Percentiles rank a stretch among this genome's conserved stretches.
Conservation (phyloP, 2,113 vertebrate species). For the Ophiodon elongatus region DNA sequence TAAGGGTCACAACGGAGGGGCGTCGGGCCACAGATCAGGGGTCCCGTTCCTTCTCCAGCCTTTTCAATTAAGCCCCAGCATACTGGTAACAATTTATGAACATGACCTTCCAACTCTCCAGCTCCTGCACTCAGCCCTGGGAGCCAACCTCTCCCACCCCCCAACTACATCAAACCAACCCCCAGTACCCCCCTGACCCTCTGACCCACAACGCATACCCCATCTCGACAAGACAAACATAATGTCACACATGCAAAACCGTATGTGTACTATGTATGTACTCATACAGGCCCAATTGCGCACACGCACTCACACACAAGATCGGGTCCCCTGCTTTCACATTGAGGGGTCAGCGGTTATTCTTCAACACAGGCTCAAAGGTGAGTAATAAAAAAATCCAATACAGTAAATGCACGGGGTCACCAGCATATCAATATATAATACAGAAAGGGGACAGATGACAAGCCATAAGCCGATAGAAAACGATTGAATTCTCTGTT, state of each 20-base stretch:
- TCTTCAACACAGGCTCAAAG: conserved; percentile 89
- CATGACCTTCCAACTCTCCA: conserved; percentile 81
- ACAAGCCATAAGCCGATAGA: conserved; percentile 91
- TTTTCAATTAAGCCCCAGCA: conserved; percentile 83
- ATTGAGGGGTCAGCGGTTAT: conserved; percentile 88
- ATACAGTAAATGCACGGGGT: conserved; percentile 88
- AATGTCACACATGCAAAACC: conserved; percentile 60
- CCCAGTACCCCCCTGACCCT: conserved; percentile 58
- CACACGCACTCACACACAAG: conserved; percentile 1
- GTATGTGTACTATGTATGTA: conserved; percentile 53
- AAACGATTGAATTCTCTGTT: conserved; percentile 81
- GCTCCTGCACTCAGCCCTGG: conserved; percentile 69
- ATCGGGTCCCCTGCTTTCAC: conserved; percentile 79
- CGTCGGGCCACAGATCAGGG: conserved; percentile 77
- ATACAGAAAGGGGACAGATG: conserved; percentile 86
- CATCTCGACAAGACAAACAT: conserved; percentile 62
- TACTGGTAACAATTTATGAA: conserved; percentile 83
- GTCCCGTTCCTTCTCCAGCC: conserved; percentile 74
- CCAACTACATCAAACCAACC: conserved; percentile 76
- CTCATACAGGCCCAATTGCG: conserved; percentile 34
- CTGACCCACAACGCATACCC: conserved; percentile 69
- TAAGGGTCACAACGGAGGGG: conserved; percentile 67
- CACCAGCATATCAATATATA: conserved; percentile 85
- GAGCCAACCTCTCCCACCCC: conserved; percentile 68
- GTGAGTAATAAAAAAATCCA: conserved; percentile 92